Evolutionary conservation across 1,140 invertebrate genomes (phyloP), one percentile per base, ranked within the genome.

Genomic region (Marisa cornuarietis): DNA sequence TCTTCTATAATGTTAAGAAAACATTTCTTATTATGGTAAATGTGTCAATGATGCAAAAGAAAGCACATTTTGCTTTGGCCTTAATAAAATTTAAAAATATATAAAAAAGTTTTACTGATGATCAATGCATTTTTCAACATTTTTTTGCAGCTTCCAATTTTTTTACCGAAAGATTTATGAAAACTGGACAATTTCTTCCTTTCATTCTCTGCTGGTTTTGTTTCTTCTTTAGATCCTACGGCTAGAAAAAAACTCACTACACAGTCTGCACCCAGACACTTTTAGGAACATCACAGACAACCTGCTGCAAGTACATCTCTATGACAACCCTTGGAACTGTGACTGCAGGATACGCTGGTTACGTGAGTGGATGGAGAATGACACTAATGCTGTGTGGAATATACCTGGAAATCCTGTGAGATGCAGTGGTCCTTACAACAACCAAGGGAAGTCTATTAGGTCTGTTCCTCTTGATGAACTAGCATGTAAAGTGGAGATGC

Each of bases 271-370:
- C 24, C 62, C 66, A 71, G 63, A 81, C 66, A 76, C 81, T 11
- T 81, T 86, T 54, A 71, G 84, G 54, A 76, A 81, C 61, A 83
- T 87, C 58, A 74, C 81, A 10, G 14, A 54, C n/a, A 66, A 83
- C 7, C 68, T 82, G 9, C 79, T 85, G n/a, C 63, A 81, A 42
- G 58, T 88, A 5, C 83, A 83, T 24, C 81, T 90, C 24, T 84
- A 89, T 71, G 81, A 85, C 74, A 90, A 90, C 75, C 87, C 83
- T 6, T 90, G 89, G 89, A 69, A 83, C 58, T 90, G 89, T 74
- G 88, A 90, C 81, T 90, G 89, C 80, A 73, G 83, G 13, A 74
- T 89, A 11, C 79, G 87, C 3, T 89, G 87, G 87, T 69, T 89
- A 16, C 82, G 84, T n/a, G 49, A 79, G 16, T 88, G 85, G 84